A percentile compares a stretch with the other conserved stretches of the same genome.
Evolutionary conservation across 2,888 invertebrate species (phyloP).

Genomic region (Chironomus riparius): DNA sequence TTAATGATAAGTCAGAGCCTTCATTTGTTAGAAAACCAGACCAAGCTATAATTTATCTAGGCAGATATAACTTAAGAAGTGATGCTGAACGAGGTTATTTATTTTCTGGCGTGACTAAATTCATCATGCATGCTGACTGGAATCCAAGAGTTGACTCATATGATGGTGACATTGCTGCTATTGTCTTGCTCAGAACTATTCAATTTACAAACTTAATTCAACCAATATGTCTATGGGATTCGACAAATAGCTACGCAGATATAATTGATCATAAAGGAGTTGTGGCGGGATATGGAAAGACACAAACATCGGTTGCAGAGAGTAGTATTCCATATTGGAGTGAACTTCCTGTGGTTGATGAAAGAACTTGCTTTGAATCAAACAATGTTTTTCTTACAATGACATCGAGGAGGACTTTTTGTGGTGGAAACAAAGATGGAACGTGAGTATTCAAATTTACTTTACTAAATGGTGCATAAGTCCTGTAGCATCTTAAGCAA

Average conservation of each 20-base stretch:
- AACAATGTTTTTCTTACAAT: constrained; percentile 37
- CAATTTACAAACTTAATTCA: constrained; percentile 42
- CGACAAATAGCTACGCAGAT: constrained; percentile 30
- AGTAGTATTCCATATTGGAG: constrained; percentile 42
- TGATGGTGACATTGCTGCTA: constrained; percentile 47
- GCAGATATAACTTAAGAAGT: neutral
- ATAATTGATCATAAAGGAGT: constrained; percentile 37
- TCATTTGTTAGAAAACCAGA: neutral
- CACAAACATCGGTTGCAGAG: neutral
- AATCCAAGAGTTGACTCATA: neutral
- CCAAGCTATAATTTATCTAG: constrained; percentile 3
- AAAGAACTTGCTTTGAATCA: constrained; percentile 46
- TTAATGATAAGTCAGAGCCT: neutral
- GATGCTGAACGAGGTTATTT: neutral
- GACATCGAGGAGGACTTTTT: constrained; percentile 44
- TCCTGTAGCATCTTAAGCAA: no score
- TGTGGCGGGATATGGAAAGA: constrained; percentile 31
- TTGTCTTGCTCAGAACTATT: constrained; percentile 43
- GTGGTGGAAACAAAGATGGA: constrained; percentile 30
- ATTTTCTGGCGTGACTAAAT: neutral
- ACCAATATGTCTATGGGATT: constrained; percentile 45
- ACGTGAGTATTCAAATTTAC: neutral
- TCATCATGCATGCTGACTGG: constrained; percentile 13
- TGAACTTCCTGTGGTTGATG: constrained; percentile 45
- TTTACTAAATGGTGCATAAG: no score